Conservation (phyloP, 2,888 invertebrate genomes). For the Desoria tigrina region DNA sequence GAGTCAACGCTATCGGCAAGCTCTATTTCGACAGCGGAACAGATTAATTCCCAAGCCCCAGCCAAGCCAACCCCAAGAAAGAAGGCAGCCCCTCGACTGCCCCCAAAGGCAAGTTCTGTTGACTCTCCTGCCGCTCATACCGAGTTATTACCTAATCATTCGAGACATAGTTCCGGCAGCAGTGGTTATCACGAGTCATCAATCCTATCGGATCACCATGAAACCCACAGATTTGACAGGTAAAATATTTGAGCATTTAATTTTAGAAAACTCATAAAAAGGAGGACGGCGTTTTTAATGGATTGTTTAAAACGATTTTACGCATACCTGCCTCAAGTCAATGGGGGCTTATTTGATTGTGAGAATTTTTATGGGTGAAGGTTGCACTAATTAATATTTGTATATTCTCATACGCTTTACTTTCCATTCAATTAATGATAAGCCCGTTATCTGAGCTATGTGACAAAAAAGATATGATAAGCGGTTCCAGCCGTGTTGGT, state of each 20-base stretch:
- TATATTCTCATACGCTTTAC: too few relatives aligned
- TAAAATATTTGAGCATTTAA: slow-evolving; percentile 8
- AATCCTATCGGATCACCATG: slow-evolving; percentile 65
- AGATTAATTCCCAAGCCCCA: slow-evolving; percentile 52
- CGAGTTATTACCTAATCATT: slow-evolving; percentile 62
- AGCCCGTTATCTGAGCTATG: too few relatives aligned
- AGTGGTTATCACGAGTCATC: slow-evolving; percentile 73
- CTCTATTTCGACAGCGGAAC: neutral
- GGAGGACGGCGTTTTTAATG: too few relatives aligned
- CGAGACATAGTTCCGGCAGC: slow-evolving; percentile 72
- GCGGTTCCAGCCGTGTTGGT: too few relatives aligned
- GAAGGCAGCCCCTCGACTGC: slow-evolving; percentile 49
- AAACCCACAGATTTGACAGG: slow-evolving; percentile 49
- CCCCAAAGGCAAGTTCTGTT: slow-evolving; percentile 18
- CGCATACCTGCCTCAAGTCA: too few relatives aligned
- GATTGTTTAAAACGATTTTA: too few relatives aligned
- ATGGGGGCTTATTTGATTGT: too few relatives aligned
- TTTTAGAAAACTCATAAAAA: too few relatives aligned
- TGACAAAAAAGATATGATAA: too few relatives aligned
- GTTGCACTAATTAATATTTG: too few relatives aligned
- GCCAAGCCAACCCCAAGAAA: slow-evolving; percentile 47
- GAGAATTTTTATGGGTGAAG: too few relatives aligned
- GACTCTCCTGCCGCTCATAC: slow-evolving; percentile 30
- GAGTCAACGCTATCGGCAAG: slow-evolving; percentile 60
- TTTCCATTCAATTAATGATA: too few relatives aligned